Evolutionary conservation across 2,888 invertebrate species (phyloP), one percentile per base, ranked within the genome.

Genomic region (Platynereis dumerilii): DNA sequence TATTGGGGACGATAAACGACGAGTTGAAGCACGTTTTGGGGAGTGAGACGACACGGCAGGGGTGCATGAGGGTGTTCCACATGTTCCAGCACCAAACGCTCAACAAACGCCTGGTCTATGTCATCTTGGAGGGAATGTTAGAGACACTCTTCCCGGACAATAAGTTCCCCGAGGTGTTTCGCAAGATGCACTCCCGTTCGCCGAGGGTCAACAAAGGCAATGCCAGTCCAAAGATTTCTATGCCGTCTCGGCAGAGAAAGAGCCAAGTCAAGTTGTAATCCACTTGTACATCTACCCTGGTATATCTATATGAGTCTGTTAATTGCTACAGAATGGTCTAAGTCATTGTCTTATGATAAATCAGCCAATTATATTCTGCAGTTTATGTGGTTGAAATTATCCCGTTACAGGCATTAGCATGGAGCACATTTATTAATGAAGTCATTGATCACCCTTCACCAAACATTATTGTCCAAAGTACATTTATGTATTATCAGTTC

Each of bases 1-100:
- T 96, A 72, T 85, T 95, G 12, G 91, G 93, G 0, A 91, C 91
- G 73, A 57, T 85, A 86, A 26, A 85, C 89, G 95, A 96, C 85
- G 95, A 96, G 83, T 85, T 96, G 67, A 90, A 92, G 75, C 92
- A 92, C 79, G 90, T 96, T 74, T 91, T 96, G 65, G 96, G 96
- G 0, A 91, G 91, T 53, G 94, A 94, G 79, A 92, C 94, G 1
- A 92, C 92, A 2, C 87, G 92, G 26, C 88, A 91, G 73, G 95
- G 95, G 2, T 86, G 94, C 17, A 86, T 92, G 61, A 90, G 91
- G 17, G 90, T 95, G 28, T 94, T 94, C 82, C 92, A 94, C 78
- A 87, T 95, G 76, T 92, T 94, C 76, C 96, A 96, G 86, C 90
- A 91, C 74, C 90, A 91, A 72, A 89, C 90, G 75, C 88, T 96